Percentiles rank a stretch among this genome's conserved stretches.
Evolutionary conservation across 1,140 invertebrate genomes (phyloP).

Genomic region (Odontomachus brunneus): DNA sequence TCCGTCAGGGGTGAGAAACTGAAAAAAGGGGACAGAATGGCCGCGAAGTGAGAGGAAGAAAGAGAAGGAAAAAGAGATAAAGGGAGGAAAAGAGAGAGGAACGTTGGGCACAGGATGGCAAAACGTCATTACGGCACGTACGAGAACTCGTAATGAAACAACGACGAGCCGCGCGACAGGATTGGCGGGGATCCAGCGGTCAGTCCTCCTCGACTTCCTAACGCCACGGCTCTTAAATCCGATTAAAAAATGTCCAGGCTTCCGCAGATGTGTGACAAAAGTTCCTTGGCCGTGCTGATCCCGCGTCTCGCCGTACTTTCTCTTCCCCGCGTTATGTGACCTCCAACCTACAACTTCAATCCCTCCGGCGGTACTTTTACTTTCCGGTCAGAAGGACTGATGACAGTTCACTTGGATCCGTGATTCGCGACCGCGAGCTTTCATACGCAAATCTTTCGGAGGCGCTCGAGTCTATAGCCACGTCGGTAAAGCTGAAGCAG

Average conservation of each 20-base stretch:
- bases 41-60: conserved; percentile 40
- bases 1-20: conserved; percentile 65
- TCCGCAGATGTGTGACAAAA: conserved; percentile 37
- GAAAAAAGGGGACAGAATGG: not conserved
- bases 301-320: conserved; percentile 5
- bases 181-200: conserved; percentile 78
- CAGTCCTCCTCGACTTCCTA: conserved; percentile 45
- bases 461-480: no score
- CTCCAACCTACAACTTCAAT: not conserved
- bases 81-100: conserved; percentile 18
- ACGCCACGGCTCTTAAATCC: conserved; percentile 63
- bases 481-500: not conserved
- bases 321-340: not conserved
- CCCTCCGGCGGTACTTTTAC: not conserved
- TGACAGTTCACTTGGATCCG: not conserved
- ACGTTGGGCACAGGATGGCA: conserved; percentile 40
- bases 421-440: not conserved
- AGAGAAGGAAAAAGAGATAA: no score
- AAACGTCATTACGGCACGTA: conserved; percentile 60
- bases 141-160: conserved; percentile 76
- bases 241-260: conserved; percentile 50
- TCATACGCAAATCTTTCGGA: no score
- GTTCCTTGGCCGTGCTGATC: conserved; percentile 17
- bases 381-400: not conserved
- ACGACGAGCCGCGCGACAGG: conserved; percentile 71